A percentile compares a stretch with the other conserved stretches of the same genome.
Conservation (phyloP, 2,888 invertebrate species). For the Unio delphinus region DNA sequence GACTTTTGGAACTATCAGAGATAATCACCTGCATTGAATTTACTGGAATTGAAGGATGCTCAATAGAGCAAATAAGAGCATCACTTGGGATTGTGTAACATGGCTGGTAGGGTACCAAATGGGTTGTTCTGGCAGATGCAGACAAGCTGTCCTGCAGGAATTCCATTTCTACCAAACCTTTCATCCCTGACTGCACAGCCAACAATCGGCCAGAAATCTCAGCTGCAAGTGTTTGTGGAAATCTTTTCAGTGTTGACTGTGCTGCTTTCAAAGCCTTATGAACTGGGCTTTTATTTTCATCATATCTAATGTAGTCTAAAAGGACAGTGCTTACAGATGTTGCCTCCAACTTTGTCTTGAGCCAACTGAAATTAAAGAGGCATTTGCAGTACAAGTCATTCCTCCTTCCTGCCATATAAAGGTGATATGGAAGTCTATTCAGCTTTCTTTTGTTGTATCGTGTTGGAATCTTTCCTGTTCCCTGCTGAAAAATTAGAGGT, state of each 20-base stretch:
- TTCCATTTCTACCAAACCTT: conserved; percentile 26
- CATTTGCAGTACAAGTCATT: conserved; percentile 92
- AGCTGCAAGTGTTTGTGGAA: conserved; percentile 93
- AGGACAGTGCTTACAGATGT: conserved; percentile 94
- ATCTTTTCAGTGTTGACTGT: conserved; percentile 84
- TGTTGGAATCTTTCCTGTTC: conserved; percentile 17
- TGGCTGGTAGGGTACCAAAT: conserved; percentile 40
- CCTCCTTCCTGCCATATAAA: conserved; percentile 73
- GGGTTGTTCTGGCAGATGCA: conserved; percentile 67
- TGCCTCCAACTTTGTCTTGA: conserved; percentile 93
- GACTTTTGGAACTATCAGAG: conserved; percentile 37
- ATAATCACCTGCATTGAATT: conserved; percentile 26
- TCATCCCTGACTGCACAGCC: conserved; percentile 73
- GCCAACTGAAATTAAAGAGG: conserved; percentile 96
- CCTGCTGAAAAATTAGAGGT: conserved; percentile 53
- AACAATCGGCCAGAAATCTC: conserved; percentile 91
- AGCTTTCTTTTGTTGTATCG: conserved; percentile 66
- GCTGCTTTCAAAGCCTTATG: conserved; percentile 35
- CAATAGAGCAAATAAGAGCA: conserved; percentile 36
- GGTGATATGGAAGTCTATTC: conserved; percentile 64
- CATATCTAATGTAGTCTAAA: conserved; percentile 80
- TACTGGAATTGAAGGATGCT: conserved; percentile 73
- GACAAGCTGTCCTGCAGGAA: conserved; percentile 34
- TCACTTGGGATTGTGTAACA: conserved; percentile 42
- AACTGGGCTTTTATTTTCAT: conserved; percentile 85